Base-by-base conservation (phyloP, 2,113 vertebrate species). In the Mus pahari region DNA sequence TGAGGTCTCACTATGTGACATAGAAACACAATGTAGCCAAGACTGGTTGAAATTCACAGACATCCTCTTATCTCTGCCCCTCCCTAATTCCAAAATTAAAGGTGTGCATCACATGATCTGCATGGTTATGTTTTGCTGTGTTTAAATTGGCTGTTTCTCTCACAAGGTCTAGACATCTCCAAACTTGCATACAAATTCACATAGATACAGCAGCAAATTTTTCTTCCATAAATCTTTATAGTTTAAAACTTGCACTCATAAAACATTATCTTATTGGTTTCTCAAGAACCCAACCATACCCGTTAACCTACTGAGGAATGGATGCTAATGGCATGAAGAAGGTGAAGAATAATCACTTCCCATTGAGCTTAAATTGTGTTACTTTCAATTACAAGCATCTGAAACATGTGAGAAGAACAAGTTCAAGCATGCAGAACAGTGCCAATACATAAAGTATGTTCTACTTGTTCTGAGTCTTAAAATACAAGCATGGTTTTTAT, bases 101-200 rank as follows among this genome's bases (percentile, higher is more conserved):
- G 60, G 24, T 42, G 22, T 42, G 6, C 16, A 28, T 60, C 82
- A 45, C 58, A 42, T 8, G 16, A 39, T 42, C 4, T 4, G 68
- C 22, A 87, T 0, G 55, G 48, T 90, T 84, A 19, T 95, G 90
- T 33, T 33, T 74, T 53, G 58, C 33, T 53, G 45, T 68, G 48
- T 62, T 92, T 92, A 75, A 91, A 93, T 17, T 94, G 17, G 14
- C 24, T 16, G 3, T 90, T 95, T 94, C 19, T 94, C 36, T 94
- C 28, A 79, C 19, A 19, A 79, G 77, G 24, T 26, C 24, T 86
- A 45, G 71, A 71, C 45, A 8, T 42, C 45, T 86, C 20, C 62
- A 79, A 58, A 83, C 13, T 66, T 39, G 5, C 31, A 71, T 68
- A 75, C 70, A 81, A 36, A 92, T 81, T 75, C 70, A 11, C 11